Percentiles rank a stretch among this genome's conserved stretches.
Evolutionary conservation across 2,113 vertebrate genomes (phyloP).

Genomic region (Odobenus rosmarus): DNA sequence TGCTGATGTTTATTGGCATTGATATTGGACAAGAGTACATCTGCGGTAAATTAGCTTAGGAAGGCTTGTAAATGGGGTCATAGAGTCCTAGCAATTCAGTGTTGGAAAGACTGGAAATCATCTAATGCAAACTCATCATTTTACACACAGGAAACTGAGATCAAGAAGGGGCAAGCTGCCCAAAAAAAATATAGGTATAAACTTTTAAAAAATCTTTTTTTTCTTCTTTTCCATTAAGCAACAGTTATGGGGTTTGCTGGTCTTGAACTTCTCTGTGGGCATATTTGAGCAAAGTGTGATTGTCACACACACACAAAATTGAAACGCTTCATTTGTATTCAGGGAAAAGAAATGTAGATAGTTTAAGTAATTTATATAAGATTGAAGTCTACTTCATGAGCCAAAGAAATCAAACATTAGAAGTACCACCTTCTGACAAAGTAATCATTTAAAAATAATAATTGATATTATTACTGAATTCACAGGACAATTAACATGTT

Average conservation of each 20-base stretch:
- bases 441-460: conserved; percentile 67
- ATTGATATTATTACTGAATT: conserved; percentile 63
- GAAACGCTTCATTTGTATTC: conserved; percentile 13
- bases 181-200: conserved; percentile 34
- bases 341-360: conserved; percentile 59
- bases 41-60: conserved; percentile 45
- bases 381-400: conserved; percentile 15
- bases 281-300: conserved; percentile 14
- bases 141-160: conserved; percentile 48
- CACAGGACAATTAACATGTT: conserved; percentile 60
- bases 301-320: not conserved
- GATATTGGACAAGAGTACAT: not conserved
- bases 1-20: conserved; percentile 41
- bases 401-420: conserved; percentile 65
- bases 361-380: conserved; percentile 43
- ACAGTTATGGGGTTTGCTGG: not conserved
- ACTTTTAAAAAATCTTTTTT: not conserved
- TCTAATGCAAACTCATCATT: conserved; percentile 42
- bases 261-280: not conserved
- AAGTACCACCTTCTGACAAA: conserved; percentile 63
- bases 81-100: conserved; percentile 27
- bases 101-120: not conserved
- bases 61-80: conserved; percentile 41
- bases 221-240: not conserved
- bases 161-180: not conserved